Percentiles rank a stretch among this genome's conserved stretches.
These are phyloP conservation scores for Phasia obesa DNA, from an alignment of 2,888 invertebrate species.

Conservation along the genomic window DNA sequence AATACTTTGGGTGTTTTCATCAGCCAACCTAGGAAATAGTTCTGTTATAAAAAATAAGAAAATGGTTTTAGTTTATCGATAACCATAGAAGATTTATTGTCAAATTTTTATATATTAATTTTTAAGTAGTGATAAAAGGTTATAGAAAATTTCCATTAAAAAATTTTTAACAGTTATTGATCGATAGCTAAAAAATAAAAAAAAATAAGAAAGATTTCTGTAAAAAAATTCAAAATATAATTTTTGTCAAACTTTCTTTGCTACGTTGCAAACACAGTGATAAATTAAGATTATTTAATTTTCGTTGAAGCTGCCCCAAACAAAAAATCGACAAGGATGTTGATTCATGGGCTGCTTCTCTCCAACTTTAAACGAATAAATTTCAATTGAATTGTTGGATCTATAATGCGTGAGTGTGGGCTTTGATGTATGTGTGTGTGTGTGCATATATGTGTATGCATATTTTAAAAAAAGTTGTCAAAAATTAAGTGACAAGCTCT, in stretches of 20 bases:
- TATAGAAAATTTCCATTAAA: too few species aligned
- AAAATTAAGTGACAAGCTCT: constrained; percentile 74
- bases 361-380: constrained; percentile 27
- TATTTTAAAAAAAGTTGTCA: constrained; percentile 70
- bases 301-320: not conserved
- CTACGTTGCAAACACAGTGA: not conserved
- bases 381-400: constrained; percentile 48
- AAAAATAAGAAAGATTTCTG: too few species aligned
- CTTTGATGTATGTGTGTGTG: not conserved
- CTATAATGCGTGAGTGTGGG: not conserved
- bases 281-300: not conserved
- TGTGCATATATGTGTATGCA: not conserved
- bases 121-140: too few species aligned
- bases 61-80: too few species aligned
- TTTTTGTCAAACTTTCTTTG: not conserved
- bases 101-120: too few species aligned
- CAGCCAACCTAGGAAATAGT: too few species aligned
- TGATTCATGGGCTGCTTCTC: constrained; percentile 36
- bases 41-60: too few species aligned
- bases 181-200: too few species aligned
- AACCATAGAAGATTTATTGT: too few species aligned
- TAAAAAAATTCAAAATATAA: not conserved
- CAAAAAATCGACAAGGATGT: not conserved
- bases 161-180: too few species aligned
- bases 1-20: too few species aligned